Evolutionary conservation across 2,797 vertebrate species (phyloP).

Genomic region (Spinus pinus): DNA sequence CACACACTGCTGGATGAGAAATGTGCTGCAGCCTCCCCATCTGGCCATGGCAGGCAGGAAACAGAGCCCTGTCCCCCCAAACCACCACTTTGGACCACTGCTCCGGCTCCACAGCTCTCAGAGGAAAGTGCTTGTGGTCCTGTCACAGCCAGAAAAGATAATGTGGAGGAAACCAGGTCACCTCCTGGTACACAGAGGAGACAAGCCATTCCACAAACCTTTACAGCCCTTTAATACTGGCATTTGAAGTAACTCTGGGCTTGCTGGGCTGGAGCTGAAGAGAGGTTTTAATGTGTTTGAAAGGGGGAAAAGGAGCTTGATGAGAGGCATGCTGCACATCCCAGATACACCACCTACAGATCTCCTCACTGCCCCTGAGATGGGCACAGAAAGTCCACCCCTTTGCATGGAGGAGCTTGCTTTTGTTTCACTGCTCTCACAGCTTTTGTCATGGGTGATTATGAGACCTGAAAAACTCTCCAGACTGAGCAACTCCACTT

Average conservation of each 20-base stretch:
- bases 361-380: background rate
- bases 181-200: background rate
- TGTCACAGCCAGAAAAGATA: background rate
- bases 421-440: background rate
- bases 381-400: background rate
- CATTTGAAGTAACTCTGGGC: background rate
- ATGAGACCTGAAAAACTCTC: background rate
- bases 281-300: background rate
- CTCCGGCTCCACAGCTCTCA: background rate
- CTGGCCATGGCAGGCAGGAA: background rate
- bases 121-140: background rate
- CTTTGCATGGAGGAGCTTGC: background rate
- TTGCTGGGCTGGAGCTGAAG: background rate
- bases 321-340: background rate
- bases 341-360: accelerated
- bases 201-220: background rate
- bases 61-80: background rate
- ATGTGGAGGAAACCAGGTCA: background rate
- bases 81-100: background rate
- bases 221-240: background rate
- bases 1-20: background rate
- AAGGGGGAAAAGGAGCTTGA: background rate
- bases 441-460: background rate
- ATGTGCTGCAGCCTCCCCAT: accelerated
- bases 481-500: background rate